Percentiles rank a stretch among this genome's conserved stretches.
phyloP scores from a whole-genome alignment of 2,888 invertebrate species.

The Augochlorella aurata region DNA sequence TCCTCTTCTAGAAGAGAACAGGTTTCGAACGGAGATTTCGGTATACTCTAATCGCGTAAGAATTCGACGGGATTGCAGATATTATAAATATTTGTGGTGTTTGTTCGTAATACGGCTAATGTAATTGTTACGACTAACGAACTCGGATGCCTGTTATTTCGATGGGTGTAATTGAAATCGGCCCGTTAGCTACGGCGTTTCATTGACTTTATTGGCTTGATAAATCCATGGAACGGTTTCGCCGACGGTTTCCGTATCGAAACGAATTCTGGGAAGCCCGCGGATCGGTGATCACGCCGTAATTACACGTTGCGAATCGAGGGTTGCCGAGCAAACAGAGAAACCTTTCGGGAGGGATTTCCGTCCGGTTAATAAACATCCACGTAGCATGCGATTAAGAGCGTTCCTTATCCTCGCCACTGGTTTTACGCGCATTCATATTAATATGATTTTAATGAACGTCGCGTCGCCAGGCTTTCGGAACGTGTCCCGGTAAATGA shows the following conservation, averaged over 20 bases:
- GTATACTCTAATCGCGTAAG: background rate
- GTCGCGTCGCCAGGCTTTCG: background rate
- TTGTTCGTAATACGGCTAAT: slow-evolving; percentile 24
- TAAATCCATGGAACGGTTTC: slow-evolving; percentile 8
- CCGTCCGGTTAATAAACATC: background rate
- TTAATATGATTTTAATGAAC: slow-evolving; percentile 28
- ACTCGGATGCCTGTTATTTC: slow-evolving; percentile 28
- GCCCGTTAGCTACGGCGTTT: slow-evolving; percentile 8
- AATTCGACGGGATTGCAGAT: background rate
- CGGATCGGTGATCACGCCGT: background rate
- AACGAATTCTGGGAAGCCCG: background rate
- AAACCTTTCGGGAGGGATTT: background rate
- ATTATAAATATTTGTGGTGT: slow-evolving; percentile 30
- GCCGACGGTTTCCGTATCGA: background rate
- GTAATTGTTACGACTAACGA: slow-evolving; percentile 11
- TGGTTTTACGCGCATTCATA: background rate
- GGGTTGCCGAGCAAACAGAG: background rate
- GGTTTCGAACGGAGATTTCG: slow-evolving; percentile 16
- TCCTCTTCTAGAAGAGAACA: slow-evolving; percentile 7
- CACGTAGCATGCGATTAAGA: background rate
- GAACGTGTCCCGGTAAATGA: background rate
- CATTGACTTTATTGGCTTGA: slow-evolving; percentile 22
- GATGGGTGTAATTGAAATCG: slow-evolving; percentile 36
- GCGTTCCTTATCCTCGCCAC: background rate
- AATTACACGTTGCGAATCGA: slow-evolving; percentile 4